A percentile compares a stretch with the other conserved stretches of the same genome.
These are phyloP conservation scores for Phylloscopus trochilus DNA, from an alignment of 2,113 vertebrate genomes.

Conservation along the genomic window DNA sequence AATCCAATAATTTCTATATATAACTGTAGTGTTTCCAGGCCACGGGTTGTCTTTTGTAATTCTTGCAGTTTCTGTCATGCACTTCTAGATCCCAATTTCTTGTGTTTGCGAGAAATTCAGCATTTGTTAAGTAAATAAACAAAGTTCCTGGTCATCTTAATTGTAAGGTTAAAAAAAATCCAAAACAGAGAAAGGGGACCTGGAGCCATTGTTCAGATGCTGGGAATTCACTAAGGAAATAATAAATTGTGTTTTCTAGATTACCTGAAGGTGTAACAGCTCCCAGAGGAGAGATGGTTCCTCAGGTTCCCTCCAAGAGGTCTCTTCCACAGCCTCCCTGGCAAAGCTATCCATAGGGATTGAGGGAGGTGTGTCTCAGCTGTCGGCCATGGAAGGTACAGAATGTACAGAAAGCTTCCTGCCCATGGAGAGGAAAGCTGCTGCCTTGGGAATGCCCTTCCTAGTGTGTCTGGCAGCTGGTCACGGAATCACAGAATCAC, in stretches of 20 bases:
- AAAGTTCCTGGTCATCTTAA: background rate
- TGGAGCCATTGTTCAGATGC: accelerated
- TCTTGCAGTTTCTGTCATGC: background rate
- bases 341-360: background rate
- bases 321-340: background rate
- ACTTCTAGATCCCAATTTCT: background rate
- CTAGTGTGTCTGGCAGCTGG: background rate
- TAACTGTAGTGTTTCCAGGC: background rate
- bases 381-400: accelerated
- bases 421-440: background rate
- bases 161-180: background rate
- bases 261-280: background rate
- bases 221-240: background rate
- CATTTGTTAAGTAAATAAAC: background rate
- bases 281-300: background rate
- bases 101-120: background rate
- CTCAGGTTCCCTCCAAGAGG: background rate
- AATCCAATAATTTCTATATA: background rate
- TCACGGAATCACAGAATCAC: background rate
- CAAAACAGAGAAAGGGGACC: background rate
- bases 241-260: background rate
- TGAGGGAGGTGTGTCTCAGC: background rate
- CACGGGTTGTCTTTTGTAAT: background rate
- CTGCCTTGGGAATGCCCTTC: background rate
- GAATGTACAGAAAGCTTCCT: background rate